phyloP scores from a whole-genome alignment of 2,888 invertebrate genomes.

The Oligia strigilis region DNA sequence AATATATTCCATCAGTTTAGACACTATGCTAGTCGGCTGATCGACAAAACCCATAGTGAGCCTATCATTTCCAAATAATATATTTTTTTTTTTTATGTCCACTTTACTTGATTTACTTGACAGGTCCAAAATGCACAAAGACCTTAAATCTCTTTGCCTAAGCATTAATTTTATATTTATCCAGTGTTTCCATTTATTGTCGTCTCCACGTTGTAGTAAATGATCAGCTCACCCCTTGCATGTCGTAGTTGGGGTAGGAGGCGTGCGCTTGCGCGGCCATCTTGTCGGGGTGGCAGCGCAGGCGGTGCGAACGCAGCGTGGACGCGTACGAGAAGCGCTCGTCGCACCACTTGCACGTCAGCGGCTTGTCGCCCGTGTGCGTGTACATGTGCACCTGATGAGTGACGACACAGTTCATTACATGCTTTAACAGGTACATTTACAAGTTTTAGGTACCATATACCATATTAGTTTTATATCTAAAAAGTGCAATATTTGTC shows the following conservation, averaged over 20 bases:
- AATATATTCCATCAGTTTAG: too few relatives aligned
- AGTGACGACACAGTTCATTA: conserved; percentile 68
- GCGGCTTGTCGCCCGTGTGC: conserved; percentile 90
- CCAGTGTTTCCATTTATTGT: too few relatives aligned
- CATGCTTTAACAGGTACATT: neutral
- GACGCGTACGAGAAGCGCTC: conserved; percentile 90
- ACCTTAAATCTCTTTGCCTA: too few relatives aligned
- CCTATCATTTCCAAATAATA: too few relatives aligned
- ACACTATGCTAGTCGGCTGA: too few relatives aligned
- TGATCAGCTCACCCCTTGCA: conserved; percentile 68
- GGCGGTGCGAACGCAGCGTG: conserved; percentile 89
- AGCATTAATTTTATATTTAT: too few relatives aligned
- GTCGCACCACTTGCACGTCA: conserved; percentile 90
- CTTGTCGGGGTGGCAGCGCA: conserved; percentile 89
- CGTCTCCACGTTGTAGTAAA: neutral
- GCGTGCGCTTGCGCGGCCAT: conserved; percentile 75
- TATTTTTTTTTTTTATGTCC: too few relatives aligned
- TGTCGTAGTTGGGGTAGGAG: conserved; percentile 63
- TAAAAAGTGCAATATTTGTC: neutral
- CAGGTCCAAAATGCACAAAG: too few relatives aligned
- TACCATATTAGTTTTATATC: neutral
- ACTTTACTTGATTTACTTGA: too few relatives aligned
- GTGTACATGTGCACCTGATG: conserved; percentile 89
- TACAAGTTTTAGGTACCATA: neutral
- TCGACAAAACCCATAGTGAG: too few relatives aligned